Percentiles rank a stretch among this genome's conserved stretches.
Evolutionary conservation across 2,888 invertebrate species (phyloP).

Genomic region (Andrena hattorfiana): DNA sequence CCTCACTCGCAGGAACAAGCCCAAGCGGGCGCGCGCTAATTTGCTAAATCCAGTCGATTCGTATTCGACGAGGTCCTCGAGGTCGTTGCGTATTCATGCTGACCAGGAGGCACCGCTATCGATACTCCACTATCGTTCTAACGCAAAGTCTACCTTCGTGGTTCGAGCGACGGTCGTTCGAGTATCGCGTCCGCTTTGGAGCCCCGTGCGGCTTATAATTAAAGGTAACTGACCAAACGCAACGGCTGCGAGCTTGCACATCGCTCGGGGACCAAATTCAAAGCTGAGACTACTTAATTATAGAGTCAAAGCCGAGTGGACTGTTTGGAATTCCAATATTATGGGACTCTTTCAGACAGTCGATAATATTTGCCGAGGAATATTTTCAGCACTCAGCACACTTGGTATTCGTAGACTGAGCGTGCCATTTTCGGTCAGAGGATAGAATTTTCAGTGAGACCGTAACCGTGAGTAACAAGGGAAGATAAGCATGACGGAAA

Average conservation of each 20-base stretch:
- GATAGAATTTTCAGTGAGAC: no score
- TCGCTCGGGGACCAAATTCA: neutral
- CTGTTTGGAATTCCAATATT: neutral
- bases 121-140: neutral
- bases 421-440: no score
- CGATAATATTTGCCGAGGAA: no score
- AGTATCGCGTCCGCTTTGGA: neutral
- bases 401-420: no score
- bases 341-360: neutral
- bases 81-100: conserved; percentile 2
- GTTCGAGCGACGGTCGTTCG: neutral
- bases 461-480: no score
- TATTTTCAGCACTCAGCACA: no score
- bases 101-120: neutral
- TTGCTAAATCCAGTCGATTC: neutral
- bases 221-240: conserved; percentile 41
- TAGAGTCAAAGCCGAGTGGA: neutral
- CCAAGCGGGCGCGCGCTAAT: neutral
- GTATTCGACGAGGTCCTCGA: neutral
- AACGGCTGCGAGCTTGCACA: neutral
- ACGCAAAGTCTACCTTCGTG: neutral
- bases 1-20: neutral
- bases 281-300: neutral
- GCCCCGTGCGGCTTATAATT: conserved; percentile 21
- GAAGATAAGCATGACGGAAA: no score